Conservation (phyloP, 2,797 vertebrate species). For the Tiaroga cobitis region DNA sequence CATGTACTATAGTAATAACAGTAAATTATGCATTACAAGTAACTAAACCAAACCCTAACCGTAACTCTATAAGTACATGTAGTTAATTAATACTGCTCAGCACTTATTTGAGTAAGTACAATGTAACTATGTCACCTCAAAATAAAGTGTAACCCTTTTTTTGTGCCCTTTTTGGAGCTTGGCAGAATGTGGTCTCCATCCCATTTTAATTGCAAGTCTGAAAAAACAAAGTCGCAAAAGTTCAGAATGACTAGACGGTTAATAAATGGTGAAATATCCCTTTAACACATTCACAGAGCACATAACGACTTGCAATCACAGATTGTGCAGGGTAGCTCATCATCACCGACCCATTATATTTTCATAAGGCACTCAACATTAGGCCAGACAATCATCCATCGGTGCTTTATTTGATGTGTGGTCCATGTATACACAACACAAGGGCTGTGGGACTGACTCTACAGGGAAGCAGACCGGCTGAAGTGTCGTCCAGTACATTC, state of each 20-base stretch:
- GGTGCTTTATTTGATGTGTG: slow-evolving; percentile 25
- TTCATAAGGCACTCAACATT: slow-evolving; percentile 27
- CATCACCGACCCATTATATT: neutral
- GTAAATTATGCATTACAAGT: no score
- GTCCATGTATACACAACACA: neutral
- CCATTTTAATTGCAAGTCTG: neutral
- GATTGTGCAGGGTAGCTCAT: slow-evolving; percentile 19
- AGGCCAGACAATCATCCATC: slow-evolving; percentile 39
- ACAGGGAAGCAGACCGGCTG: slow-evolving; percentile 9
- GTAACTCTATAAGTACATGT: no score
- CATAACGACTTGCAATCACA: slow-evolving; percentile 1
- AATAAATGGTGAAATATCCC: neutral
- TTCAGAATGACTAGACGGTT: neutral
- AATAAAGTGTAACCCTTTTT: no score
- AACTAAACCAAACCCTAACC: no score
- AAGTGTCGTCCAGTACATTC: slow-evolving; percentile 26
- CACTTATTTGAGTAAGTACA: no score
- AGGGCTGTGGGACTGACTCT: slow-evolving; percentile 18
- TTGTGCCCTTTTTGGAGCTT: neutral
- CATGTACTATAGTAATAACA: no score
- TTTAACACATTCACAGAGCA: neutral
- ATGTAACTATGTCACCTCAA: no score
- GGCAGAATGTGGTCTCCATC: neutral
- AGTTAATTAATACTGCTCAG: no score
- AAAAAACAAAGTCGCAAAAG: neutral